phyloP scores from a whole-genome alignment of 2,797 vertebrate genomes.

The Pagetopsis macropterus region DNA sequence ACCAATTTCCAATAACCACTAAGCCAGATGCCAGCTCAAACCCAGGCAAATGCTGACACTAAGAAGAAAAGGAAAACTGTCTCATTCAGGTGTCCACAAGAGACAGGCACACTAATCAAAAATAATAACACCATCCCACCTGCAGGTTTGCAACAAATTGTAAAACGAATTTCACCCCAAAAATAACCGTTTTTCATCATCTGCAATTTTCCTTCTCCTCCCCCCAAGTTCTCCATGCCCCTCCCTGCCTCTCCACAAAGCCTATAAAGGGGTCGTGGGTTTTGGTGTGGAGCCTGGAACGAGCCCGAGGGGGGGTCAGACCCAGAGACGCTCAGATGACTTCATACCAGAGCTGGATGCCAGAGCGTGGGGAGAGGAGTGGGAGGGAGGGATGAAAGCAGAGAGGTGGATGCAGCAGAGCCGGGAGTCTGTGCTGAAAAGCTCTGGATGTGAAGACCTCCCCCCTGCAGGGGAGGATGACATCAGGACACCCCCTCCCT shows the following conservation, averaged over 20 bases:
- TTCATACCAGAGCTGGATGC: conserved; percentile 71
- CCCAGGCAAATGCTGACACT: conserved; percentile 33
- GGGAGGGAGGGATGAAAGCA: conserved; percentile 38
- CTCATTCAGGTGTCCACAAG: conserved; percentile 9
- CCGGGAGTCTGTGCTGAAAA: conserved; percentile 28
- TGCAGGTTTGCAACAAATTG: conserved; percentile 12
- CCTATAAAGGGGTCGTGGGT: conserved; percentile 61
- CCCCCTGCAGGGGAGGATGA: conserved; percentile 24
- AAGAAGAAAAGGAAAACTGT: conserved; percentile 4
- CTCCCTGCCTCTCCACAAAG: conserved; percentile 54
- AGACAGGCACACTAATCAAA: conserved; percentile 13
- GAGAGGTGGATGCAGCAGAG: conserved; percentile 50
- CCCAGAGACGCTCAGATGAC: conserved; percentile 60
- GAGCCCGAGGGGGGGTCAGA: conserved; percentile 47
- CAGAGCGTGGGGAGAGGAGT: conserved; percentile 52
- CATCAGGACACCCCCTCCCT: conserved; percentile 41
- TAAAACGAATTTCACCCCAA: conserved; percentile 20
- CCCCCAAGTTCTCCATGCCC: conserved; percentile 13
- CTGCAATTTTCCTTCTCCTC: background rate
- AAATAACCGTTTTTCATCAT: conserved; percentile 42
- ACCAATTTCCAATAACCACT: conserved; percentile 36
- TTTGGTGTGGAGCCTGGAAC: conserved; percentile 70
- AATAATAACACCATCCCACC: conserved; percentile 32
- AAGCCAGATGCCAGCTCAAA: conserved; percentile 40
- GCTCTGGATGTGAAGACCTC: conserved; percentile 23